Conservation (phyloP, 2,113 vertebrate genomes). For the Peromyscus polionotus region DNA sequence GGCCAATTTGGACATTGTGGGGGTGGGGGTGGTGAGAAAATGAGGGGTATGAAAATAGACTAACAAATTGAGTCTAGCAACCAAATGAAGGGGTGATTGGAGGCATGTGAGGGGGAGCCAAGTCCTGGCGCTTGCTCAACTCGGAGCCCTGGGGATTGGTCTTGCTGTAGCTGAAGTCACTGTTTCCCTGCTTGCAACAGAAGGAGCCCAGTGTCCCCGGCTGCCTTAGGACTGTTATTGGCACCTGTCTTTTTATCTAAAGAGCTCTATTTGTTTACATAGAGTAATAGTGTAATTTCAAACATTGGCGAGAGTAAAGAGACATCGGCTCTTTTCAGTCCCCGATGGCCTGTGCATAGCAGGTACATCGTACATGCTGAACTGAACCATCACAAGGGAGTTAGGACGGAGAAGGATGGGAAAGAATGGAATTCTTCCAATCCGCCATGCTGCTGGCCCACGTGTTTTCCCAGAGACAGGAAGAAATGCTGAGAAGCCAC, state of each 20-base stretch:
- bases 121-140: conserved; percentile 58
- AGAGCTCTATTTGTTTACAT: conserved; percentile 48
- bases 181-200: not conserved
- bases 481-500: not conserved
- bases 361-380: conserved; percentile 5
- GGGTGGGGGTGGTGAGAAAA: conserved; percentile 68
- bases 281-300: conserved; percentile 60
- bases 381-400: not conserved
- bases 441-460: not conserved
- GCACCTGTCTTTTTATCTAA: conserved; percentile 49
- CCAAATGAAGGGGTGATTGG: conserved; percentile 61
- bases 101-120: conserved; percentile 60
- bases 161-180: conserved; percentile 44
- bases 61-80: conserved; percentile 77
- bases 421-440: not conserved
- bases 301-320: conserved; percentile 31
- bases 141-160: conserved; percentile 43
- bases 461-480: conserved; percentile 20
- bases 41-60: conserved; percentile 77
- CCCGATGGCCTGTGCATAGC: not conserved
- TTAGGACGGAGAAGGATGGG: not conserved
- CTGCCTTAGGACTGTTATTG: conserved; percentile 36
- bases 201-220: not conserved
- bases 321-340: conserved; percentile 22
- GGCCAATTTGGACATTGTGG: conserved; percentile 76